Conservation (phyloP, 1,140 invertebrate genomes). For the Scylla paramamosain region DNA sequence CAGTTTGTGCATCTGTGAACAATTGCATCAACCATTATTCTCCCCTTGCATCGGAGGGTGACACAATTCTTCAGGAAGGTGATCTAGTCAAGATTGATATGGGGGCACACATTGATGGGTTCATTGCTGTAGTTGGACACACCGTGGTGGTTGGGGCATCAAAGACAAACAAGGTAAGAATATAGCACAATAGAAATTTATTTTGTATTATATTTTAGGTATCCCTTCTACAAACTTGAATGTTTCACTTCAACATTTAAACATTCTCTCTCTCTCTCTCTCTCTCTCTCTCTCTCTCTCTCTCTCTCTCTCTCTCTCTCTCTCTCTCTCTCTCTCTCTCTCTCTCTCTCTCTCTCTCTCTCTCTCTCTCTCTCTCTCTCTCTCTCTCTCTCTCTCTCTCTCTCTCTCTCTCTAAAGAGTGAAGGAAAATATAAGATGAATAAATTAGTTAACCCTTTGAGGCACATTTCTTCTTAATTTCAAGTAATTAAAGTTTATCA, state of each 20-base stretch:
- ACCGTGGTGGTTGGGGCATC: conserved; percentile 94
- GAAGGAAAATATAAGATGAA: too few species aligned
- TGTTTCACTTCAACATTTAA: background rate
- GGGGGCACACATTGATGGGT: conserved; percentile 99
- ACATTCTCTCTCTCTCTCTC: too few species aligned
- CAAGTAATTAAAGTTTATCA: background rate
- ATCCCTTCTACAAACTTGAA: background rate
- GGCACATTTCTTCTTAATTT: too few species aligned
- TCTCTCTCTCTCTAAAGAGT: too few species aligned
- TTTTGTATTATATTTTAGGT: background rate
- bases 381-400: too few species aligned
- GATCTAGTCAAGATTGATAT: conserved; percentile 99
- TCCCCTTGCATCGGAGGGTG: conserved; percentile 94
- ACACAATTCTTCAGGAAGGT: conserved; percentile 92
- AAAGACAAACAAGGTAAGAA: conserved; percentile 84
- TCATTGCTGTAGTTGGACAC: conserved; percentile 98
- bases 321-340: too few species aligned
- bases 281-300: too few species aligned
- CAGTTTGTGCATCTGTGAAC: conserved; percentile 98
- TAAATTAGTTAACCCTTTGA: too few species aligned
- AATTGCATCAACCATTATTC: conserved; percentile 99
- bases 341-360: too few species aligned
- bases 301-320: too few species aligned
- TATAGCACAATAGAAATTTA: conserved; percentile 24
- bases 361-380: too few species aligned